Evolutionary conservation across 2,888 invertebrate species (phyloP), one percentile per base, ranked within the genome.

Genomic region (Bursaphelenchus okinawaensis): DNA sequence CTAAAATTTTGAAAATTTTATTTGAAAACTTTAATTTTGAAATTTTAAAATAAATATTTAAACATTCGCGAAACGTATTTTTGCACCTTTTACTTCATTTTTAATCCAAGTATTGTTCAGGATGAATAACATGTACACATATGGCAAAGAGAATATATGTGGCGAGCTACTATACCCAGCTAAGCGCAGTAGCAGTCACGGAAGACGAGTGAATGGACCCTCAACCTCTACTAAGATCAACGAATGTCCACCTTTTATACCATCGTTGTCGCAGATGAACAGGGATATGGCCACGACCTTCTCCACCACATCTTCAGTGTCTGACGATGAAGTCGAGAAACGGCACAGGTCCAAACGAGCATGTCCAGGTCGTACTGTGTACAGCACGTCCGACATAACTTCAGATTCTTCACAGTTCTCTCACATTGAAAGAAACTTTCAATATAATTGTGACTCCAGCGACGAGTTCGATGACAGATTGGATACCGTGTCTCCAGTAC

Each of bases 381-480:
- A 40, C 40, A 40, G 40, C n/a, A 40, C 40, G n/a, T 40, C 40
- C 16, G 40, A 40, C 6, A 40, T 40, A 16, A 40, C 40, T 12
- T 40, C 40, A 4, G 40, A 40, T n/a, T 40, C 40, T 40, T 40
- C 40, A 12, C 40, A 40, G 40, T 40, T 40, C n/a, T 40, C 40
- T n/a, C 40, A 40, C n/a, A 19, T 55, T 24, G 28, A 55, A 55
- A 19, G 26, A 24, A 23, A 55, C 24, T 26, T 27, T 23, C 20
- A 28, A 20, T 26, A 24, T 24, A 12, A 12, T 3, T 54, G 22
- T 54, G 54, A 54, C 19, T 26, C n/a, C 22, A 28, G 28, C 24
- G 55, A 55, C 24, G 55, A 55, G 55, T 26, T 7, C 24, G 55
- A 55, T 55, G 26, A 55, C 24, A 20, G 55, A 2, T 19, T 28